These are phyloP conservation scores for Drosophila flavopinicola DNA, from an alignment of 2,888 invertebrate species.

Conservation along the genomic window DNA sequence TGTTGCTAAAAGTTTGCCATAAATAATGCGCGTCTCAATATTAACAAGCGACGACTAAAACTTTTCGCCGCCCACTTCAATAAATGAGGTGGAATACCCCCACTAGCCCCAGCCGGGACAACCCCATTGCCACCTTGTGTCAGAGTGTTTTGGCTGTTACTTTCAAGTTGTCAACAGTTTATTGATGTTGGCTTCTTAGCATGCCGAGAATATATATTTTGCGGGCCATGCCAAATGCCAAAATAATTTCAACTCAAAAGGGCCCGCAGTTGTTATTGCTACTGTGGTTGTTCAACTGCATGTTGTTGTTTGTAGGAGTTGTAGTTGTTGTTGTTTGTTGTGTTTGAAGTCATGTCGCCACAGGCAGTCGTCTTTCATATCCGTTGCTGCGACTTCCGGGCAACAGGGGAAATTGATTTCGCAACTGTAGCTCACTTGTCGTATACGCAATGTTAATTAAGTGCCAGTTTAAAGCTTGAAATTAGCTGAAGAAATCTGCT, in stretches of 20 bases:
- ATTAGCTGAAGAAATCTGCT: slow-evolving; percentile 43
- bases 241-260: slow-evolving; percentile 54
- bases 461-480: slow-evolving; percentile 55
- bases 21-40: slow-evolving; percentile 74
- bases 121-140: slow-evolving; percentile 18
- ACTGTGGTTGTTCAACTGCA: slow-evolving; percentile 27
- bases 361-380: slow-evolving; percentile 74
- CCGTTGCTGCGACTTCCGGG: slow-evolving; percentile 59
- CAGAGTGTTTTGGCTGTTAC: slow-evolving; percentile 27
- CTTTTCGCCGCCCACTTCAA: slow-evolving; percentile 53
- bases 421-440: slow-evolving; percentile 4
- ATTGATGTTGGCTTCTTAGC: slow-evolving; percentile 69
- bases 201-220: slow-evolving; percentile 43
- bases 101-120: background rate
- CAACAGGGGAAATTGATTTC: slow-evolving; percentile 66
- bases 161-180: slow-evolving; percentile 64
- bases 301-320: slow-evolving; percentile 32
- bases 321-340: slow-evolving; percentile 5
- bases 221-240: slow-evolving; percentile 48
- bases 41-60: slow-evolving; percentile 69
- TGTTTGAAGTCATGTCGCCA: slow-evolving; percentile 36
- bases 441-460: slow-evolving; percentile 69
- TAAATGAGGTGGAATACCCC: slow-evolving; percentile 61
- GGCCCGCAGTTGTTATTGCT: slow-evolving; percentile 41
- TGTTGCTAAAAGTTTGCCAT: slow-evolving; percentile 71